phyloP scores from a whole-genome alignment of 2,113 vertebrate genomes.

The Tylochromis polylepis region DNA sequence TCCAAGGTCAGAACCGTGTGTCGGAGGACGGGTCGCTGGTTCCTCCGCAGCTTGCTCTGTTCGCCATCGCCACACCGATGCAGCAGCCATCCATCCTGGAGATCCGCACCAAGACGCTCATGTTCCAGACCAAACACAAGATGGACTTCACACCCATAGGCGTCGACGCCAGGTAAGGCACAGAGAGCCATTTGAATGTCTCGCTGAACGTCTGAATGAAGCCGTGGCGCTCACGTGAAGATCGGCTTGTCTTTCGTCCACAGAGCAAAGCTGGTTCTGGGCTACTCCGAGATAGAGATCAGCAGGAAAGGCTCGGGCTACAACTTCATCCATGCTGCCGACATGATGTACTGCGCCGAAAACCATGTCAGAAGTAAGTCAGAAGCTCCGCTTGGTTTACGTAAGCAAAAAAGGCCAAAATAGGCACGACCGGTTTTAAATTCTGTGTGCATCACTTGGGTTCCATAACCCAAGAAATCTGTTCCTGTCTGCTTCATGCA shows the following conservation, averaged over 20 bases:
- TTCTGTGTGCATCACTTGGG: neutral
- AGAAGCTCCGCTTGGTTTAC: neutral
- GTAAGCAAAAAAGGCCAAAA: neutral
- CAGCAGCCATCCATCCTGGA: constrained; percentile 74
- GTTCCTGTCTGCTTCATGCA: neutral
- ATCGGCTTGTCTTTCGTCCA: neutral
- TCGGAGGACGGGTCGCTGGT: constrained; percentile 41
- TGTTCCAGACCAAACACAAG: constrained; percentile 80
- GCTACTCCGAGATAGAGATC: constrained; percentile 74
- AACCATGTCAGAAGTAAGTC: constrained; percentile 71
- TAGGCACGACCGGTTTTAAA: neutral
- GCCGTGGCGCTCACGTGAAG: neutral
- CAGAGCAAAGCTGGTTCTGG: constrained; percentile 74
- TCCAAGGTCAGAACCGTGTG: constrained; percentile 65
- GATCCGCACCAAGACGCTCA: constrained; percentile 71
- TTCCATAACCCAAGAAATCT: neutral
- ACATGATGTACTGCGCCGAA: constrained; percentile 80
- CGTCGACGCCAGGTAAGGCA: constrained; percentile 66
- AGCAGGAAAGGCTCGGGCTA: constrained; percentile 71
- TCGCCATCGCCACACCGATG: constrained; percentile 65
- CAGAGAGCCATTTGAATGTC: neutral
- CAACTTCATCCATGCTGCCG: constrained; percentile 75
- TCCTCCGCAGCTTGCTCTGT: constrained; percentile 69
- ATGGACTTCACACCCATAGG: constrained; percentile 75
- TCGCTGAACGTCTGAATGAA: neutral